Conservation (phyloP, 1,140 invertebrate genomes). For the Acromyrmex heyeri region DNA sequence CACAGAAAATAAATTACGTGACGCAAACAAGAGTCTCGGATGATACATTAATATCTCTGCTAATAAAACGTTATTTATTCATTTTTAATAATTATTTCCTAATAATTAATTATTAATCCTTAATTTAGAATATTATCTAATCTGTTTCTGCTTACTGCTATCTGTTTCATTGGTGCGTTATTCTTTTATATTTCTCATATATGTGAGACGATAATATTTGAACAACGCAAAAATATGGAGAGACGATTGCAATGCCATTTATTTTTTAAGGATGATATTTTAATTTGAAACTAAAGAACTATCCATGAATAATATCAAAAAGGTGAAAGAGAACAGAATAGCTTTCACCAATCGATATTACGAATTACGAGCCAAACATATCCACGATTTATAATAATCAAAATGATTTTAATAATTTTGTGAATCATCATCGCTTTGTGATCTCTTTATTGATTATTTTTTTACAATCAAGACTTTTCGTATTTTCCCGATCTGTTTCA, state of each 20-base stretch:
- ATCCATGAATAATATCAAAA: neutral
- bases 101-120: neutral
- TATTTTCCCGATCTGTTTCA: neutral
- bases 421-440: neutral
- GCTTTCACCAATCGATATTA: neutral
- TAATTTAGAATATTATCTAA: neutral
- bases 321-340: neutral
- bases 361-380: neutral
- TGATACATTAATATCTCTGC: neutral
- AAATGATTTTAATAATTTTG: neutral
- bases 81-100: conserved; percentile 5
- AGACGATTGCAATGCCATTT: neutral
- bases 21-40: neutral
- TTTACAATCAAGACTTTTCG: neutral
- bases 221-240: neutral
- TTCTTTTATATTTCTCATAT: neutral
- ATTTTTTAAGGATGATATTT: neutral
- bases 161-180: neutral
- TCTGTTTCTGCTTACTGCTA: neutral
- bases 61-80: neutral
- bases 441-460: neutral
- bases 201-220: neutral
- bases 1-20: neutral
- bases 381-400: neutral
- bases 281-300: neutral